phyloP scores from a whole-genome alignment of 2,797 vertebrate species.

The Pterois miles region DNA sequence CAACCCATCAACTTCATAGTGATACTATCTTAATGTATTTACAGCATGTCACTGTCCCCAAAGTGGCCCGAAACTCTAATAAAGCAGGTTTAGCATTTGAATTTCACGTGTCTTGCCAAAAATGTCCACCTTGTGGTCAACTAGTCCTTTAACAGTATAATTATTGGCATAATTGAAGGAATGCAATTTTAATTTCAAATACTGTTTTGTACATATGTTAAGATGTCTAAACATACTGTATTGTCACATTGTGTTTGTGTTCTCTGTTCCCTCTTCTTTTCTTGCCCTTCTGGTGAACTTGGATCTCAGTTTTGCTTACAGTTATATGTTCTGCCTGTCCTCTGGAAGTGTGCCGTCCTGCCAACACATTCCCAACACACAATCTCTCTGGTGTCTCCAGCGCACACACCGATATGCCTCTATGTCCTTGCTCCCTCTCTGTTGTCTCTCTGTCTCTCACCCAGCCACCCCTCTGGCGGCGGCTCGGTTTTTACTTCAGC shows the following conservation, averaged over 20 bases:
- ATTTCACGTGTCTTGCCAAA: neutral
- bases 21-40: neutral
- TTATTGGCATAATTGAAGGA: neutral
- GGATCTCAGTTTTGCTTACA: slow-evolving; percentile 31
- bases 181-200: neutral
- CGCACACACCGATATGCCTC: slow-evolving; percentile 29
- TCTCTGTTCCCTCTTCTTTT: neutral
- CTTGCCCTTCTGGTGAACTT: slow-evolving; percentile 44
- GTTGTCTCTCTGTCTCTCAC: slow-evolving; percentile 38
- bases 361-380: slow-evolving; percentile 40
- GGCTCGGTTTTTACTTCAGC: slow-evolving; percentile 25
- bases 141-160: neutral
- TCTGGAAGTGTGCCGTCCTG: slow-evolving; percentile 32
- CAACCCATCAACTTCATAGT: too few relatives aligned
- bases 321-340: slow-evolving; percentile 36
- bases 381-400: slow-evolving; percentile 32
- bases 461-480: slow-evolving; percentile 28
- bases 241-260: neutral
- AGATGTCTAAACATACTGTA: neutral
- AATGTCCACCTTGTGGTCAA: neutral
- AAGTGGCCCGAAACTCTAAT: neutral
- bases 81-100: neutral
- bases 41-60: neutral
- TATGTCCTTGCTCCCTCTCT: slow-evolving; percentile 7
- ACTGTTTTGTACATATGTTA: neutral